A percentile compares a stretch with the other conserved stretches of the same genome.
These are phyloP conservation scores for Dromococcyx pavoninus DNA, from an alignment of 2,797 vertebrate genomes.

Conservation along the genomic window DNA sequence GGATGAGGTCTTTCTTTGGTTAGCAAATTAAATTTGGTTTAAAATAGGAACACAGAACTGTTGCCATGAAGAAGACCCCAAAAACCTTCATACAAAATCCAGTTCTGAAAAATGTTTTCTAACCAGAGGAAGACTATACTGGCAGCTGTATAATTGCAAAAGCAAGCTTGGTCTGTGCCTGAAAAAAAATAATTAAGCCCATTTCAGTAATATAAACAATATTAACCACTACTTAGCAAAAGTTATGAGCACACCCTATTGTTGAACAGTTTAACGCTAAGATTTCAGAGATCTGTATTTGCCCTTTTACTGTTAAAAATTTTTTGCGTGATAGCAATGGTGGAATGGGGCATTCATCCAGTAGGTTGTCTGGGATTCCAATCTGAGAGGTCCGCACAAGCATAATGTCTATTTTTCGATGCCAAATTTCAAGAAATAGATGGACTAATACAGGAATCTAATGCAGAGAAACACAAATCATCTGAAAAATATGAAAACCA, in stretches of 20 bases:
- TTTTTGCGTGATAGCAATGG: neutral
- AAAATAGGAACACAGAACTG: neutral
- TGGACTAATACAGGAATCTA: neutral
- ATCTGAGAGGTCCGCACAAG: neutral
- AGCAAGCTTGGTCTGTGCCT: neutral
- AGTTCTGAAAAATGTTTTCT: neutral
- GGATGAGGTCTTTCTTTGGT: neutral
- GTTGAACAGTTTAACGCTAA: neutral
- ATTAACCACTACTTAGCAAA: no score
- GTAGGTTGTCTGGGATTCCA: neutral
- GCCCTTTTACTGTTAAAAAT: neutral
- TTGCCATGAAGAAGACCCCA: accelerated
- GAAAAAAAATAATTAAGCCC: neutral
- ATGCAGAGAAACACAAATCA: neutral
- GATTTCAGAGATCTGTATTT: neutral
- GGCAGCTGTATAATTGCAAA: neutral
- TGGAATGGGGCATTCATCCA: neutral
- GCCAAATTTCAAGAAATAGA: neutral
- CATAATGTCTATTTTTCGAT: neutral
- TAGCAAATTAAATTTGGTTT: neutral
- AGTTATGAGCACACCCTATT: neutral
- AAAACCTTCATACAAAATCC: neutral
- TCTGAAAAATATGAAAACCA: neutral
- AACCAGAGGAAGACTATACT: neutral
- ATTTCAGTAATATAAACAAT: neutral